Evolutionary conservation across 2,888 invertebrate species (phyloP).

Genomic region (Pterobdella sp.): DNA sequence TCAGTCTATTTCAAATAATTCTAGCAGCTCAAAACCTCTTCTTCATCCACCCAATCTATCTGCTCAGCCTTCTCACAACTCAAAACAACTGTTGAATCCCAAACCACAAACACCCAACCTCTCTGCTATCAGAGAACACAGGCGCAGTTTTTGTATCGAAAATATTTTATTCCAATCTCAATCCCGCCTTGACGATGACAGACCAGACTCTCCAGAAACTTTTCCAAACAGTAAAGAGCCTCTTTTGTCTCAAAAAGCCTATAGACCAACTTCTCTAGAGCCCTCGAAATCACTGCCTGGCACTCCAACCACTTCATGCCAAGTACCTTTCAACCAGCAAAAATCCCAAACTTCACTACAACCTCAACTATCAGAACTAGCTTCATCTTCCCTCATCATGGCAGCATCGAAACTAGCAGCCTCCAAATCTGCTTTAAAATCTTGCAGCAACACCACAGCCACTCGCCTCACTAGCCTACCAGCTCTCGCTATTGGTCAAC

Average conservation of each 20-base stretch:
- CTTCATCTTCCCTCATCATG: constrained; percentile 24
- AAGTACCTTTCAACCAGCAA: neutral
- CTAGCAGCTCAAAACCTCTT: neutral
- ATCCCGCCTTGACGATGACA: no score
- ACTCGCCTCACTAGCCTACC: constrained; percentile 4
- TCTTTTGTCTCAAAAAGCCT: no score
- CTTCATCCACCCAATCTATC: neutral
- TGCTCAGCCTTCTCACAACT: neutral
- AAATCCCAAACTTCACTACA: no score
- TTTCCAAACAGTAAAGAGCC: no score
- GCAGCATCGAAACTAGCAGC: constrained; percentile 21
- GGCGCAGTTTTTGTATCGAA: neutral
- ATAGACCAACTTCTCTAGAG: neutral
- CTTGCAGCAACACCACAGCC: neutral
- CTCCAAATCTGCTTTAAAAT: neutral
- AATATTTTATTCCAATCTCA: constrained; percentile 2
- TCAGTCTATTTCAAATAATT: neutral
- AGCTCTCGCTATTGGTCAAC: constrained; percentile 14
- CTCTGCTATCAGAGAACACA: neutral
- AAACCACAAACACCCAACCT: neutral
- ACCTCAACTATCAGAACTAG: constrained; percentile 14
- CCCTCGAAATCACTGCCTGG: neutral
- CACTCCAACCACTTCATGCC: neutral
- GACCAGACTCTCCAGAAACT: no score
- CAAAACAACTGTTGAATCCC: neutral